Conservation (phyloP, 2,113 vertebrate species). For the Marmota flaviventris region DNA sequence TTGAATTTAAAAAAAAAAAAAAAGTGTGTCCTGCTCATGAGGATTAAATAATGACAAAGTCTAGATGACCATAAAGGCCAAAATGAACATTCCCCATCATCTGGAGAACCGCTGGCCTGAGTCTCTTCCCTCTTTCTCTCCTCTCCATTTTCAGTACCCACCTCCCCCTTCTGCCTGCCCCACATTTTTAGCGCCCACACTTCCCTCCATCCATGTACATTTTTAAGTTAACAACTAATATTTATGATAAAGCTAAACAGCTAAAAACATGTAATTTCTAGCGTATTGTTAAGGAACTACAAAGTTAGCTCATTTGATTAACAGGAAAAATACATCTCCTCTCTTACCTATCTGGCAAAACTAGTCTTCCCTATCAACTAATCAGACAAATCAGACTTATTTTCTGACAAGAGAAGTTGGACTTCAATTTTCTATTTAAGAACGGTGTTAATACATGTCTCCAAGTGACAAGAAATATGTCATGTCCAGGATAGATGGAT, state of each 20-base stretch:
- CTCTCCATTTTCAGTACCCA: neutral
- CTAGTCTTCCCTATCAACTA: neutral
- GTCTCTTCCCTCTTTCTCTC: neutral
- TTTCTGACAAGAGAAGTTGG: constrained; percentile 31
- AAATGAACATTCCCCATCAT: neutral
- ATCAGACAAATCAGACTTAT: neutral
- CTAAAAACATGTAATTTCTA: constrained; percentile 45
- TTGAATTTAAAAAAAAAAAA: neutral
- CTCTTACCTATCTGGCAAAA: constrained; percentile 38
- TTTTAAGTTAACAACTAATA: constrained; percentile 30
- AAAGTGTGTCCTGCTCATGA: neutral
- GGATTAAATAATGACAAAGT: neutral
- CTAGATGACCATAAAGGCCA: neutral
- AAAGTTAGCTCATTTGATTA: constrained; percentile 15
- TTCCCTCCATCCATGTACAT: neutral
- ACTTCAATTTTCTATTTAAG: constrained; percentile 52
- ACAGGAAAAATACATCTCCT: neutral
- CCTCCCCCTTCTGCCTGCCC: neutral
- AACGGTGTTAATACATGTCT: neutral
- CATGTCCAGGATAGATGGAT: neutral
- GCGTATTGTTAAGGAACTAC: constrained; percentile 1
- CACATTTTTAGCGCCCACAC: neutral
- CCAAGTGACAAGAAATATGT: neutral
- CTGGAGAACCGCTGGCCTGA: neutral
- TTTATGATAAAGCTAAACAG: neutral